Percentiles rank a stretch among this genome's conserved stretches.
Conservation (phyloP, 1,140 invertebrate species). For the Aphaenogaster ashmeadi region DNA sequence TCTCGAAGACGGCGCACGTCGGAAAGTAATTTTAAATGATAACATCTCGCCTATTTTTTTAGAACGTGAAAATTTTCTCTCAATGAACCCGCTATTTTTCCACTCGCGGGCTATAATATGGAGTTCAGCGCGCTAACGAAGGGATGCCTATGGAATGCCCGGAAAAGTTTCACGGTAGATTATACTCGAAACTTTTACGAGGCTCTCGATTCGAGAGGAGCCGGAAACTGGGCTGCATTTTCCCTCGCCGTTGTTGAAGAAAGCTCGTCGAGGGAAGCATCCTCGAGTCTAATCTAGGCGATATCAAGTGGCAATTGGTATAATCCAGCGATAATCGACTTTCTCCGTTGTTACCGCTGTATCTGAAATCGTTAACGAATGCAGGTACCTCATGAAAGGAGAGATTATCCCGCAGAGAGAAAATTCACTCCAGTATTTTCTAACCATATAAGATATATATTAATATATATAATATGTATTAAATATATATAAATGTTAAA, state of each 20-base stretch:
- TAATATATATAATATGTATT: background rate
- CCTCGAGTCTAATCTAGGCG: constrained; percentile 47
- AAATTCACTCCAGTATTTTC: background rate
- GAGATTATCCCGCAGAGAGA: background rate
- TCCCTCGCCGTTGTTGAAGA: constrained; percentile 21
- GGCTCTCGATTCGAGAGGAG: constrained; percentile 18
- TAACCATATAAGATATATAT: background rate
- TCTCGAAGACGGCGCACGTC: background rate
- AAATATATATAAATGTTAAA: background rate
- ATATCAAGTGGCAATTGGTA: constrained; percentile 61
- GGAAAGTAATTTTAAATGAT: background rate
- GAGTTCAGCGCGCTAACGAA: constrained; percentile 35
- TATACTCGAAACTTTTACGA: constrained; percentile 58
- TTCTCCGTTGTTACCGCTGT: constrained; percentile 22
- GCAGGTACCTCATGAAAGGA: background rate
- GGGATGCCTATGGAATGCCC: constrained; percentile 23
- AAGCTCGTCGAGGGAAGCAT: constrained; percentile 29
- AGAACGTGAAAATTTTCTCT: constrained; percentile 26
- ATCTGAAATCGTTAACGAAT: constrained; percentile 43
- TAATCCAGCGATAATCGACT: constrained; percentile 61
- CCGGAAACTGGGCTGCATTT: constrained; percentile 12
- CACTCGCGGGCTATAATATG: constrained; percentile 2
- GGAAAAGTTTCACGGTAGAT: constrained; percentile 51
- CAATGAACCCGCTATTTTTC: constrained; percentile 29
- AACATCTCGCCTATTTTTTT: constrained; percentile 5